Conservation (phyloP, 2,888 invertebrate genomes). For the Trisateles emortualis region DNA sequence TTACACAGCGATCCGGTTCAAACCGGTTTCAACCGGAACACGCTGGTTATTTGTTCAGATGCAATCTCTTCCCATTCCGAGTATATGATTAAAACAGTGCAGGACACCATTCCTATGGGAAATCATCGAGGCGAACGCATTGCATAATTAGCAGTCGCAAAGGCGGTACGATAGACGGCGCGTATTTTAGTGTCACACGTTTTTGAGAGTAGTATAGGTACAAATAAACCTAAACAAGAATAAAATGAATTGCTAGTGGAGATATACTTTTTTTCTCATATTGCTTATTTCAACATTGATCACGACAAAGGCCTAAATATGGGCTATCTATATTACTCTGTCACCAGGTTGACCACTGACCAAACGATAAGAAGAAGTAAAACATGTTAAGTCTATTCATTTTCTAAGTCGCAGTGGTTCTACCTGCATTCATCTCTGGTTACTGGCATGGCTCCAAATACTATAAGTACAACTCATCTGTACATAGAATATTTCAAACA, state of each 20-base stretch:
- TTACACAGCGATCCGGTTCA: slow-evolving; percentile 74
- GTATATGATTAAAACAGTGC: slow-evolving; percentile 85
- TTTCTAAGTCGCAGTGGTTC: not conserved
- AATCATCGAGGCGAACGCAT: slow-evolving; percentile 81
- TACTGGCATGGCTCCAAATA: slow-evolving; percentile 1
- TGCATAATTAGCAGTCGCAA: slow-evolving; percentile 83
- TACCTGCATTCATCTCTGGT: not conserved
- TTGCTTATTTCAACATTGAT: too few species aligned
- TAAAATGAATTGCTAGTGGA: too few species aligned
- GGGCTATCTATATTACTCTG: too few species aligned
- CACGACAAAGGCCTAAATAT: too few species aligned
- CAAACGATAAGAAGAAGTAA: too few species aligned
- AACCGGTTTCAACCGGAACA: slow-evolving; percentile 62
- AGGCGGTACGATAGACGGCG: slow-evolving; percentile 59
- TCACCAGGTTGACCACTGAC: too few species aligned
- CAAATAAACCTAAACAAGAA: not conserved
- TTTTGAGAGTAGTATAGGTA: slow-evolving; percentile 8
- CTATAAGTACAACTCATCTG: not conserved
- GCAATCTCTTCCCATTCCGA: slow-evolving; percentile 77
- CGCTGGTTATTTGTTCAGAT: slow-evolving; percentile 78
- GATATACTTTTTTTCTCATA: too few species aligned
- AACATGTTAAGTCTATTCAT: too few species aligned
- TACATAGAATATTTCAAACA: not conserved
- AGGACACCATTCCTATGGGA: slow-evolving; percentile 81
- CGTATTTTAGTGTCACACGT: slow-evolving; percentile 52